phyloP scores from a whole-genome alignment of 2,113 vertebrate species.

The Oryzias melastigma region DNA sequence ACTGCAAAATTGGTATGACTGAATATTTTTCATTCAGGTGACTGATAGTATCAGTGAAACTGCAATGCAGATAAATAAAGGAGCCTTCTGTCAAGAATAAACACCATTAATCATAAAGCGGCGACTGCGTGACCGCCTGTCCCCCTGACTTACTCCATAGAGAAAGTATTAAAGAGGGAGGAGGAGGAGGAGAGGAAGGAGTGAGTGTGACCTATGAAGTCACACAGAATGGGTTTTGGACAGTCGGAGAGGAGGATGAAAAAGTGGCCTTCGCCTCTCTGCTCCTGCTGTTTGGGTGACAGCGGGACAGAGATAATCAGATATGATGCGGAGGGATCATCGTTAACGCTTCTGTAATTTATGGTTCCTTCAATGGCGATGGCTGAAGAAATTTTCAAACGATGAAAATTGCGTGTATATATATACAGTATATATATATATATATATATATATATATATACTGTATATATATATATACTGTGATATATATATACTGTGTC shows the following conservation, averaged over 20 bases:
- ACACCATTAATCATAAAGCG: conserved; percentile 99
- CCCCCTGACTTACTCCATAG: conserved; percentile 75
- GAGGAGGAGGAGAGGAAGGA: conserved; percentile 13
- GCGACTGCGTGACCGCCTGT: conserved; percentile 82
- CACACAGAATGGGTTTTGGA: conserved; percentile 60
- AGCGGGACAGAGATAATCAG: conserved; percentile 57
- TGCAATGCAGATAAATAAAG: conserved; percentile 99
- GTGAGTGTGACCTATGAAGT: conserved; percentile 70
- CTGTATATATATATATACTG: too few species aligned
- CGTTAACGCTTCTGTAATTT: conserved; percentile 51
- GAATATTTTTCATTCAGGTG: conserved; percentile 99
- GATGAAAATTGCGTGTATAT: too few species aligned
- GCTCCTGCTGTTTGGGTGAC: conserved; percentile 38
- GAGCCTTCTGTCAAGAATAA: conserved; percentile 99
- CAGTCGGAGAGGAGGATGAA: conserved; percentile 60
- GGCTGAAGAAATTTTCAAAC: conserved; percentile 48
- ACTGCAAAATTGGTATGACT: conserved; percentile 99
- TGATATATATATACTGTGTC: too few species aligned
- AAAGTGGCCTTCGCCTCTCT: conserved; percentile 49
- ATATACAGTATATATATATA: too few species aligned
- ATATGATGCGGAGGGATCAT: conserved; percentile 47
- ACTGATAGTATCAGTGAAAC: conserved; percentile 98
- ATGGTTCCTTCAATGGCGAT: conserved; percentile 32
- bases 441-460: too few species aligned
- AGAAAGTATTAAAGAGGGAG: conserved; percentile 61